These are phyloP conservation scores for Leptinotarsa defecta DNA, from an alignment of 1,140 invertebrate species.

Conservation along the genomic window DNA sequence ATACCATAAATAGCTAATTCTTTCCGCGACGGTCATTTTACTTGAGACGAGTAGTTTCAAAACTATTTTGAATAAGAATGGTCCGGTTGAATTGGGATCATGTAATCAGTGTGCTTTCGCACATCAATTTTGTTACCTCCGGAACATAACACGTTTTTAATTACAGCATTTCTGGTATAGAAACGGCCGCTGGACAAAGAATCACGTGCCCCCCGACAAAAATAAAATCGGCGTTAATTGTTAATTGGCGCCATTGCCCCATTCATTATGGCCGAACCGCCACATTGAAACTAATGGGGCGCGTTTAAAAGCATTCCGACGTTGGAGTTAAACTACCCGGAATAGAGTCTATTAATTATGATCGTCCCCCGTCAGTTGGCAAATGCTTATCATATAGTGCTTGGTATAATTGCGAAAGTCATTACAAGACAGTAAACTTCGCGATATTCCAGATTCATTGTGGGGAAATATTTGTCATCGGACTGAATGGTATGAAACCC, in stretches of 20 bases:
- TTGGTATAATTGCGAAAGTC: background rate
- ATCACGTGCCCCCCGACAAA: background rate
- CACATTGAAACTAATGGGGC: conserved; percentile 7
- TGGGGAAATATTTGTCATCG: no score
- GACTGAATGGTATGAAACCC: no score
- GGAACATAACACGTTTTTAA: no score
- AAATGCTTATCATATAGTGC: background rate
- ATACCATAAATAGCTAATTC: no score
- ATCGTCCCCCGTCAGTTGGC: background rate
- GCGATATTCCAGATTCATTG: background rate
- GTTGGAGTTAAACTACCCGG: conserved; percentile 2
- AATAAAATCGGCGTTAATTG: conserved; percentile 6
- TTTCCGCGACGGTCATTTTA: no score
- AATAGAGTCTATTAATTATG: conserved; percentile 3
- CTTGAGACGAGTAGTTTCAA: no score
- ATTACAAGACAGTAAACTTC: conserved; percentile 3
- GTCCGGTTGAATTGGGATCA: no score
- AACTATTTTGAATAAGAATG: no score
- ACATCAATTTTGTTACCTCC: no score
- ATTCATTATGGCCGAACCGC: background rate
- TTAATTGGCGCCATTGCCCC: conserved; percentile 2
- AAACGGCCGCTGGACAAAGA: background rate
- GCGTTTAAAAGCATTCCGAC: background rate
- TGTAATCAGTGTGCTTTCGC: no score
- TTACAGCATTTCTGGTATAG: no score